Conservation (phyloP, 2,797 vertebrate genomes). For the Loris lydekkerianus region DNA sequence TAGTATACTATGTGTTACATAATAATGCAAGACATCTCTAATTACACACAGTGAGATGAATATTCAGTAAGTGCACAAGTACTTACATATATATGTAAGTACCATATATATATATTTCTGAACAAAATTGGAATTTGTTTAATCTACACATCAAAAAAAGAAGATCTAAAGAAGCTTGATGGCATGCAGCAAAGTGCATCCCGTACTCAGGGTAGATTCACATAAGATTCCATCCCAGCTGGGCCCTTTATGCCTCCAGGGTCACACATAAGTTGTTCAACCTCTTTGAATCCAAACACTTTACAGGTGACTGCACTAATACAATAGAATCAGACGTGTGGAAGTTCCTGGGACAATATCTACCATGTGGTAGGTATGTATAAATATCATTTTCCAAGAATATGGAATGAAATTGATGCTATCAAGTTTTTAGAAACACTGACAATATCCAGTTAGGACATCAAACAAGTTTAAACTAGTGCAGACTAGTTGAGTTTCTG, state of each 20-base stretch:
- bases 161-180: not conserved
- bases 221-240: not conserved
- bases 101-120: not conserved
- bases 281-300: not conserved
- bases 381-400: conserved; percentile 22
- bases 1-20: not conserved
- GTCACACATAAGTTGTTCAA: not conserved
- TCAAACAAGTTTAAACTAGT: not conserved
- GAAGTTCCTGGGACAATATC: not conserved
- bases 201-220: not conserved
- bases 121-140: not conserved
- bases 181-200: not conserved
- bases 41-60: not conserved
- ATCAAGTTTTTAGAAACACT: not conserved
- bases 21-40: not conserved
- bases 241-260: not conserved
- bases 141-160: not conserved
- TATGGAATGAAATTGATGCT: not conserved
- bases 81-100: not conserved
- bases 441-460: not conserved
- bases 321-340: not conserved
- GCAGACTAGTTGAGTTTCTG: not conserved
- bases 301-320: not conserved
- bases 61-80: not conserved
- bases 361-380: not conserved